Evolutionary conservation across 2,113 vertebrate genomes (phyloP), one percentile per base, ranked within the genome.

Genomic region (Perca fluviatilis): DNA sequence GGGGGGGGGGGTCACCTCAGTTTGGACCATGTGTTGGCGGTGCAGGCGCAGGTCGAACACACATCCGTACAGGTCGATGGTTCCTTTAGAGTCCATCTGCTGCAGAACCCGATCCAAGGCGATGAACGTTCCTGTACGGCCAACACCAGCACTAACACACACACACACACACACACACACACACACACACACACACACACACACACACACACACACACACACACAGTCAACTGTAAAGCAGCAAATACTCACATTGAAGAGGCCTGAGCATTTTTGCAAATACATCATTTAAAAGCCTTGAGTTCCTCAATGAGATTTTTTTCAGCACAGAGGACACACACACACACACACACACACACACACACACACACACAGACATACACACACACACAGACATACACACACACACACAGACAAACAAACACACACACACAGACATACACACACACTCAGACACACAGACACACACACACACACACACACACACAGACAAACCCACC

Each of bases 21-120:
- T 99, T 89, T 99, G 98, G 84, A 99, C 98, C 98, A 99, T 99
- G 92, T 98, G 97, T 62, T 97, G 94, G 1, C 98, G 96, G 87
- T 99, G 98, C 88, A 98, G 96, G 19, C 98, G 96, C 4, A 99
- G 95, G 86, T 99, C 97, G 3, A 97, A 96, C 23, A 99, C 97
- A 6, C 96, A 96, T 82, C 97, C 96, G 36, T 97, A 99, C 80
- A 99, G 95, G 89, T 99, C 98, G 0, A 99, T 93, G 19, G 95
- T 95, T 82, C 97, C 96, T 82, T 95, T 97, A 15, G 93, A 95
- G 77, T 98, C 97, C 87, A 99, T 83, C 78, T 98, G 97, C 83
- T 98, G 98, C 77, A 99, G 95, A 79, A 97, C 96, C 70, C 97
- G 94, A 74, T 99, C 98, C 92, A 99, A 80, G 5, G 97, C 97